Evolutionary conservation across 1,140 invertebrate genomes (phyloP).

Genomic region (Ostrea edulis): DNA sequence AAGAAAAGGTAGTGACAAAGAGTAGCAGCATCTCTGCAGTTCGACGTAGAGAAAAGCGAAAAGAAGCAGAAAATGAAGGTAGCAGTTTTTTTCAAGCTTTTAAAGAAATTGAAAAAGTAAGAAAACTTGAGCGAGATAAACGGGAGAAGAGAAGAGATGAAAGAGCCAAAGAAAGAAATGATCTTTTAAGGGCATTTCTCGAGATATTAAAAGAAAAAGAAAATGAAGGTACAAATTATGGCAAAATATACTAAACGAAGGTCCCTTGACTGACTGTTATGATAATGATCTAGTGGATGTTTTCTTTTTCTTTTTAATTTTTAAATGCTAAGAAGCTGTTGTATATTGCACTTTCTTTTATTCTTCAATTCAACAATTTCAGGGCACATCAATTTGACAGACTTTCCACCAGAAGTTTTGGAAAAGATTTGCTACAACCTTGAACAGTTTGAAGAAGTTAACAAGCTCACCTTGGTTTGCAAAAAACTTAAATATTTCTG

Average conservation of each 20-base stretch:
- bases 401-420: not conserved
- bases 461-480: not conserved
- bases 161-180: slow-evolving; percentile 11
- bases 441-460: not conserved
- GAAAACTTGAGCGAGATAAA: not conserved
- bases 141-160: slow-evolving; percentile 5
- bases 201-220: slow-evolving; percentile 4
- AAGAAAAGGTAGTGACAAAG: not conserved
- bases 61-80: slow-evolving; percentile 21
- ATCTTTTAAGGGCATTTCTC: slow-evolving; percentile 5
- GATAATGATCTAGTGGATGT: not conserved
- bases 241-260: too few relatives aligned
- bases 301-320: too few relatives aligned
- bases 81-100: slow-evolving; percentile 21
- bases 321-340: too few relatives aligned
- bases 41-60: not conserved
- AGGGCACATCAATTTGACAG: not conserved
- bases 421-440: not conserved
- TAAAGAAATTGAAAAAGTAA: slow-evolving; percentile 27
- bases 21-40: slow-evolving; percentile 9
- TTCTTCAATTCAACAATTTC: not conserved
- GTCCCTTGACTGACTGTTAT: too few relatives aligned
- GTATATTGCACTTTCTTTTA: not conserved
- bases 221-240: not conserved
- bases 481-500: slow-evolving; percentile 1